These are phyloP conservation scores for Garrulus glandarius DNA, from an alignment of 2,797 vertebrate genomes.

Conservation along the genomic window DNA sequence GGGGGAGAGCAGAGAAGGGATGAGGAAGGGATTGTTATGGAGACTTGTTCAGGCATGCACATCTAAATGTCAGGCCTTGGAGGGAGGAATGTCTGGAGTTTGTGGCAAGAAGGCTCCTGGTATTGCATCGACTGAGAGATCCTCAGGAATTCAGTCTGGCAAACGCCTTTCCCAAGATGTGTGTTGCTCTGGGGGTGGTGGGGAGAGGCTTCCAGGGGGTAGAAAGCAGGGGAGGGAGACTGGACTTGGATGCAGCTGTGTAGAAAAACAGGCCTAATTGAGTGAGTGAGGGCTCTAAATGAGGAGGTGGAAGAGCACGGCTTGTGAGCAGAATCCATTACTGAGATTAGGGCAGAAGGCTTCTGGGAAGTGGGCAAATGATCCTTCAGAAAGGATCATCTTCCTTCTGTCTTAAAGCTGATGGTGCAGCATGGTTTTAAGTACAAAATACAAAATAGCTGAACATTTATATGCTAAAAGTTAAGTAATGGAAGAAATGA, in stretches of 20 bases:
- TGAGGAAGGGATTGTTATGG: neutral
- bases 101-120: neutral
- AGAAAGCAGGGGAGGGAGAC: neutral
- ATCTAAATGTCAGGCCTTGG: conserved; percentile 28
- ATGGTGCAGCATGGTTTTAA: neutral
- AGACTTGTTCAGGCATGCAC: conserved; percentile 23
- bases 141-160: neutral
- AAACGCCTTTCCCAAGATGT: neutral
- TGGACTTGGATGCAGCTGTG: neutral
- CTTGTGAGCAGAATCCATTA: neutral
- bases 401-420: neutral
- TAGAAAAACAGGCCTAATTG: neutral
- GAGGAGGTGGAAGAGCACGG: neutral
- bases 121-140: neutral
- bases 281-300: neutral
- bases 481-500: neutral
- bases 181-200: neutral
- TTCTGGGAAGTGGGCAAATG: neutral
- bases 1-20: neutral
- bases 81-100: conserved; percentile 28
- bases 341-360: neutral
- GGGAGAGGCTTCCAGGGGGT: neutral
- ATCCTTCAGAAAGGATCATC: neutral
- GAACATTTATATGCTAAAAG: neutral
- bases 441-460: neutral